These are phyloP conservation scores for Salpingus planirostris DNA, from an alignment of 2,888 invertebrate genomes.

Conservation along the genomic window DNA sequence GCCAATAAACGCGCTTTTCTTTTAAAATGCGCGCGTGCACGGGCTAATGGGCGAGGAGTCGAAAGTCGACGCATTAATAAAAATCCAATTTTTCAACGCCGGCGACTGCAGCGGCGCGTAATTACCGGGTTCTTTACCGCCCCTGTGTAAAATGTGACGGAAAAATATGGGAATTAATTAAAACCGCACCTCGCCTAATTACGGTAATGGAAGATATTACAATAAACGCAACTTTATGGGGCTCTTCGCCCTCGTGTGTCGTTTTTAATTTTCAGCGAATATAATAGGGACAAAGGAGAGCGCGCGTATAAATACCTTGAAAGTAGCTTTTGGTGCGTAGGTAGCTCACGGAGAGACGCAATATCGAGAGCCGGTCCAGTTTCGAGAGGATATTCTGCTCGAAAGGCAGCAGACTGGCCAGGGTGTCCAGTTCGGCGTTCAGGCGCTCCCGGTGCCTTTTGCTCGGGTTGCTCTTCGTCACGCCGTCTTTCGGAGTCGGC, in stretches of 20 bases:
- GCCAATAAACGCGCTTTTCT: too few species aligned
- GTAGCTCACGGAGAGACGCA: constrained; percentile 96
- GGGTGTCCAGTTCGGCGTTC: constrained; percentile 95
- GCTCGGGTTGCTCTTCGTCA: constrained; percentile 95
- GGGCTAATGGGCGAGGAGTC: too few species aligned
- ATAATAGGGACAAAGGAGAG: too few species aligned
- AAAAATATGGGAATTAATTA: constrained; percentile 11
- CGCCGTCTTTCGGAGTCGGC: constrained; percentile 89
- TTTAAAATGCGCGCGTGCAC: too few species aligned
- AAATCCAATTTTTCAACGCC: too few species aligned
- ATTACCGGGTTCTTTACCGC: too few species aligned
- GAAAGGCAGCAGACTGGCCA: constrained; percentile 91
- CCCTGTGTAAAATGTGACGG: constrained; percentile 1
- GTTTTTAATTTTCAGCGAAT: too few species aligned
- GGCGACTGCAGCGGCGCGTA: too few species aligned
- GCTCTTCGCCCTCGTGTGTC: too few species aligned
- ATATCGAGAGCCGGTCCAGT: constrained; percentile 94
- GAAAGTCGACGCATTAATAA: too few species aligned
- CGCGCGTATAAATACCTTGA: constrained; percentile 77
- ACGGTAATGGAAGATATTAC: constrained; percentile 12
- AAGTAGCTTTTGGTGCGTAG: constrained; percentile 99
- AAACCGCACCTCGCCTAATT: constrained; percentile 12
- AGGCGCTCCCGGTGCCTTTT: constrained; percentile 96
- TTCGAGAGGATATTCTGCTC: constrained; percentile 97
- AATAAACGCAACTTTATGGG: constrained; percentile 4